Base-by-base conservation (phyloP, 2,113 vertebrate genomes). In the Mobula birostris region DNA sequence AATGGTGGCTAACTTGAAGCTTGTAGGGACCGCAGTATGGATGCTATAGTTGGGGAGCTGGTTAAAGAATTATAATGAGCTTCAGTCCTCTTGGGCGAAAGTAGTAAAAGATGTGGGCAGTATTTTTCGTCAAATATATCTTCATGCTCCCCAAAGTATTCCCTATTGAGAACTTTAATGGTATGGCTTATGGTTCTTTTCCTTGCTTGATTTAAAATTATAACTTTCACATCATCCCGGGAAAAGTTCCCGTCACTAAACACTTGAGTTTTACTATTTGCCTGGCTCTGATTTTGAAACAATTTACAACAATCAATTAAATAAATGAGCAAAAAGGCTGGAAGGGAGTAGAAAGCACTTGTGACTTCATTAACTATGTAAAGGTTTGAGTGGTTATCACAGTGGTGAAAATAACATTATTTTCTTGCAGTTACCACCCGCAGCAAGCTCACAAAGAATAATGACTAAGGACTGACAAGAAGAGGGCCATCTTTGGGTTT, bases 341-440 rank as follows among this genome's bases (percentile, higher is more conserved):
- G 29, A 63, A 68, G 85, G 85, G 61, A 58, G 58, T 90, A 63
- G 85, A 66, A 12, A n/a, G 5, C 66, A 5, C 15, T 19, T 27
- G 6, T 90, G 85, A 90, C 85, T 66, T 61, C 61, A 90, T 66
- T 90, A 32, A 90, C 12, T 32, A 2, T 1, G 61, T 90, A n/a
- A 29, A 90, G 29, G 85, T 66, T 90, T 29, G n/a, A 32, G 85
- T n/a, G 27, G 19, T 90, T 66, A 90, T n/a, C 85, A 68, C 85
- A 66, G 61, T 36, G 61, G 61, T 32, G 85, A 90, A 90, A 66
- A 61, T 66, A 32, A 15, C 85, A 90, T 90, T 90, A 90, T 66
- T 58, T 66, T n/a, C 7, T n/a, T 66, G 6, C 15, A 32, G 17
- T 90, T 90, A 8, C 61, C 61, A 17, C 61, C 85, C 85, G 14